Evolutionary conservation across 2,113 vertebrate genomes (phyloP), one percentile per base, ranked within the genome.

Genomic region (Xenopus laevis): DNA sequence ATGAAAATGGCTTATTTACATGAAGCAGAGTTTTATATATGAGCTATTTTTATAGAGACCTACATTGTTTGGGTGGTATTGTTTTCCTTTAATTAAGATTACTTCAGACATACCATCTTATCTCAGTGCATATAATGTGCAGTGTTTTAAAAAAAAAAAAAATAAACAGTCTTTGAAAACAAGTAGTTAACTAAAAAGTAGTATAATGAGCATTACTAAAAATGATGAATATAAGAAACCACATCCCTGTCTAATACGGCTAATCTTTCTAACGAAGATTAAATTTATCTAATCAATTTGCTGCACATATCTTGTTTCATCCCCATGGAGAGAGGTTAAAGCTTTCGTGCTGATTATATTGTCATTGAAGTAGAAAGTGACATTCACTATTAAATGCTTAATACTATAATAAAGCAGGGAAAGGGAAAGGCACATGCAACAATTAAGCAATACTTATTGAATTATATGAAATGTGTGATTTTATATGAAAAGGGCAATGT

Each of bases 401-500:
- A 53, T 55, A 52, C 12, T 8, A 44, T 44, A 44, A 33, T 44
- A 58, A 68, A 60, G 60, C 45, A 18, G n/a, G n/a, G n/a, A n/a
- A 60, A 71, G 13, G 60, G 15, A 46, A 60, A 63, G 27, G 53
- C 27, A 27, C 17, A 10, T 44, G 9, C 20, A 20, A 62, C 70
- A 71, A 71, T 71, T 71, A 71, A 17, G 27, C 10, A 10, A 71
- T 30, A 20, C 59, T 71, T 62, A 62, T 13, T 71, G 21, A 13
- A 52, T 71, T 46, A 30, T 40, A 62, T 50, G 45, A 50, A 62
- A 62, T 52, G 23, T 52, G 10, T 6, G 47, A 47, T 27, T 18
- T 33, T n/a, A 62, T 71, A 71, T 52, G 59, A 62, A 50, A 60
- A 16, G 61, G 70, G 16, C 30, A 72, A 64, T 64, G 64, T 72